Evolutionary conservation across 2,888 invertebrate genomes (phyloP).

Genomic region (Diadegma fenestrale): DNA sequence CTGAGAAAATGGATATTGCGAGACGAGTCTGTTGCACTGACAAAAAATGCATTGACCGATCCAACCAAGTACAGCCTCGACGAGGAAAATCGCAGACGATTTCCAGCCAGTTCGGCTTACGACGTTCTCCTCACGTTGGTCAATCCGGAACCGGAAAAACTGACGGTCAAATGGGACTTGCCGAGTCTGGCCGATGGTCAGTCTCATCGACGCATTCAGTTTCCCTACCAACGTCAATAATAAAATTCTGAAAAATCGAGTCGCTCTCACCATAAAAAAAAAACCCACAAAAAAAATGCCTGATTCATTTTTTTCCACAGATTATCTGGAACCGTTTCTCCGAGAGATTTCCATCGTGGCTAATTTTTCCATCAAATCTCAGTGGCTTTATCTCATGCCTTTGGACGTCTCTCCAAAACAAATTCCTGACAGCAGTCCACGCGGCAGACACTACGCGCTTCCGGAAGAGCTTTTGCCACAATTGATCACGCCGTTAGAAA

Average conservation of each 20-base stretch:
- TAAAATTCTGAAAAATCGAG: neutral
- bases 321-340: slow-evolving; percentile 92
- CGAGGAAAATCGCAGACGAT: slow-evolving; percentile 84
- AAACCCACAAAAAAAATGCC: neutral
- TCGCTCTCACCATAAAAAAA: too few relatives aligned
- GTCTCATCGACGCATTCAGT: slow-evolving; percentile 44
- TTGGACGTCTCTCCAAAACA: slow-evolving; percentile 91
- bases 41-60: slow-evolving; percentile 80
- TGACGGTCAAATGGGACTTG: slow-evolving; percentile 90
- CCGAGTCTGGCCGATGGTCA: slow-evolving; percentile 89
- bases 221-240: neutral
- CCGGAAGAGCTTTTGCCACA: slow-evolving; percentile 91
- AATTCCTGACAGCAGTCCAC: slow-evolving; percentile 85
- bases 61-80: slow-evolving; percentile 83
- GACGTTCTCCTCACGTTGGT: slow-evolving; percentile 94
- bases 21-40: slow-evolving; percentile 82
- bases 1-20: slow-evolving; percentile 87
- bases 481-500: slow-evolving; percentile 94
- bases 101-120: slow-evolving; percentile 88
- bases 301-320: slow-evolving; percentile 84
- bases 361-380: slow-evolving; percentile 94
- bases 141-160: slow-evolving; percentile 91
- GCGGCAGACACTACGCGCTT: slow-evolving; percentile 88
- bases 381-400: slow-evolving; percentile 93
- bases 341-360: slow-evolving; percentile 90